phyloP scores from a whole-genome alignment of 2,888 invertebrate species.

The Suillia variegata region DNA sequence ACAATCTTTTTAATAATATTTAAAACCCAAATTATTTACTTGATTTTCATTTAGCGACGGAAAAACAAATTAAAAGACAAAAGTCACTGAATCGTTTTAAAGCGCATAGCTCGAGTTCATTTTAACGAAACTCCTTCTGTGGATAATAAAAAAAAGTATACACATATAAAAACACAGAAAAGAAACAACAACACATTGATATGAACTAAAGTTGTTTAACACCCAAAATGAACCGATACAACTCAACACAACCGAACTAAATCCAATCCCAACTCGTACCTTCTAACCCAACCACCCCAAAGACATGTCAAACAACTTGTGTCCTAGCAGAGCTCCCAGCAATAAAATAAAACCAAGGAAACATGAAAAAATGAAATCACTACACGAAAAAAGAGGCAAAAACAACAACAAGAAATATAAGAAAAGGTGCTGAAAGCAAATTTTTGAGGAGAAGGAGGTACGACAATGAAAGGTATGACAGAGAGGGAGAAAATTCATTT shows the following conservation, averaged over 20 bases:
- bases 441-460: neutral
- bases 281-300: neutral
- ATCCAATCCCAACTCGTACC: neutral
- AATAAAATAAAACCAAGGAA: slow-evolving; percentile 6
- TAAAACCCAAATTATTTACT: no score
- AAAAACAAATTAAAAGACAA: no score
- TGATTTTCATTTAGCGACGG: no score
- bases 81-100: no score
- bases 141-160: no score
- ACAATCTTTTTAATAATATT: no score
- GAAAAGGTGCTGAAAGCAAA: neutral
- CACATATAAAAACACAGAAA: no score
- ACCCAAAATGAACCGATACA: no score
- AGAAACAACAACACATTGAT: no score
- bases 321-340: neutral
- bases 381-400: slow-evolving; percentile 36
- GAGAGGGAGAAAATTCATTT: neutral
- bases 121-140: no score
- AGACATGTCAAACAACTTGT: slow-evolving; percentile 1
- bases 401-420: slow-evolving; percentile 33
- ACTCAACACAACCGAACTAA: neutral
- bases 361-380: slow-evolving; percentile 31
- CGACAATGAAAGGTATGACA: neutral
- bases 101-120: no score
- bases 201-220: no score